Conservation (phyloP, 2,888 invertebrate genomes). For the Linnaemya tessellans region DNA sequence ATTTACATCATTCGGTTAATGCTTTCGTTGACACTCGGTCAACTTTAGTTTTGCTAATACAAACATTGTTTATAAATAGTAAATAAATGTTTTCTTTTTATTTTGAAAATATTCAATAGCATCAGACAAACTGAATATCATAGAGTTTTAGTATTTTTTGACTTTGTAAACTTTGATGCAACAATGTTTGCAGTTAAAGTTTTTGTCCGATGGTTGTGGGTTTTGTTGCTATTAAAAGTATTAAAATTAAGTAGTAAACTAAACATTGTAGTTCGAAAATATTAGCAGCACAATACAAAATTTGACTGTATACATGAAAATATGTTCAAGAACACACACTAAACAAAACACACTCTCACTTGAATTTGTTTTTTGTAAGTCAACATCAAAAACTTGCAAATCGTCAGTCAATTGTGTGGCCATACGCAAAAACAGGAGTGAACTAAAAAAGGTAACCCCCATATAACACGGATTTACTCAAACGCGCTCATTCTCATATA, state of each 20-base stretch:
- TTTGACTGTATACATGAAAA: constrained; percentile 4
- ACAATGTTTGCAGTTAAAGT: constrained; percentile 26
- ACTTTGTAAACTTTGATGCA: constrained; percentile 58
- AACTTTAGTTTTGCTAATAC: constrained; percentile 26
- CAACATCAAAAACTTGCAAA: neutral
- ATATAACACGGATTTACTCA: too few relatives aligned
- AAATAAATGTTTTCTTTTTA: constrained; percentile 18
- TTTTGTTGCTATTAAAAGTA: constrained; percentile 30
- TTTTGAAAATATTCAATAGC: neutral
- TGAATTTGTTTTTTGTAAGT: neutral
- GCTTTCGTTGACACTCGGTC: constrained; percentile 13
- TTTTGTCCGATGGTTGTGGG: constrained; percentile 9
- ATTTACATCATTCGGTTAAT: neutral
- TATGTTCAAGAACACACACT: neutral
- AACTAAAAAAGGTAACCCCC: neutral
- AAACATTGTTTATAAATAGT: constrained; percentile 53
- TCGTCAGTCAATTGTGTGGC: constrained; percentile 3
- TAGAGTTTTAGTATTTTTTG: constrained; percentile 24
- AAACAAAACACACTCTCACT: neutral
- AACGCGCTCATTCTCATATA: too few relatives aligned
- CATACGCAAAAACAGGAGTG: neutral
- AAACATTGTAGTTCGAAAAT: constrained; percentile 58
- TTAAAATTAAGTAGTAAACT: constrained; percentile 53
- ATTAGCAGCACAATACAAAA: constrained; percentile 32
- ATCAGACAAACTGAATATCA: neutral